Evolutionary conservation across 2,797 vertebrate species (phyloP), one percentile per base, ranked within the genome.

Genomic region (Chiroxiphia lanceolata): DNA sequence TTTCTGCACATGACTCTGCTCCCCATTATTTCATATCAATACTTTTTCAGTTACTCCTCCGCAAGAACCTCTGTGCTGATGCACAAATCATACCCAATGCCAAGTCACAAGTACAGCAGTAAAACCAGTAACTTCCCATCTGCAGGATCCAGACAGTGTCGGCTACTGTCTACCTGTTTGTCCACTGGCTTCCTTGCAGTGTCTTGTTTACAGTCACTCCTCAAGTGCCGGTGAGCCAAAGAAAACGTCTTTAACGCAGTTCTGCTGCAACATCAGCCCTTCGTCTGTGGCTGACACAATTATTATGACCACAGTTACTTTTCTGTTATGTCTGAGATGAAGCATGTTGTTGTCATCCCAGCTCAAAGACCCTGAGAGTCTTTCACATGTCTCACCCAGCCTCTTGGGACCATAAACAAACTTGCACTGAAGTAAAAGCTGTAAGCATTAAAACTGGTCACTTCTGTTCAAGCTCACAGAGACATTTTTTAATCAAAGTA

Each of bases 121-220:
- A 70, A 80, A 91, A 34, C 61, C 84, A 75, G 57, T 22, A 59
- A 85, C 60, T 89, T 87, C 86, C 83, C 88, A 74, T 34, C 75
- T 38, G 45, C 71, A 67, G 65, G 38, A 93, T 27, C 50, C 93
- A 89, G 78, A 95, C 94, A 96, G 11, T 33, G 59, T 31, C 25
- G 1, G 13, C 83, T 51, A 78, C 57, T 93, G 92, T 95, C 92
- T 94, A 94, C 78, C 86, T 93, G 71, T 91, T 87, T 92, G 83
- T 59, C 54, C 47, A 34, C 29, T 91, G 78, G 89, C 21, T 81
- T 53, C 82, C 47, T 42, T 23, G 69, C 74, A 65, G 45, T 20
- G 22, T 27, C 64, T 85, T 95, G 75, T 92, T 96, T 96, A 85
- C 45, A 71, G 51, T 65, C 42, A 47, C 27, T 94, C 45, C 42